Conservation (phyloP, 1,140 invertebrate genomes). For the Cherax quadricarinatus region DNA sequence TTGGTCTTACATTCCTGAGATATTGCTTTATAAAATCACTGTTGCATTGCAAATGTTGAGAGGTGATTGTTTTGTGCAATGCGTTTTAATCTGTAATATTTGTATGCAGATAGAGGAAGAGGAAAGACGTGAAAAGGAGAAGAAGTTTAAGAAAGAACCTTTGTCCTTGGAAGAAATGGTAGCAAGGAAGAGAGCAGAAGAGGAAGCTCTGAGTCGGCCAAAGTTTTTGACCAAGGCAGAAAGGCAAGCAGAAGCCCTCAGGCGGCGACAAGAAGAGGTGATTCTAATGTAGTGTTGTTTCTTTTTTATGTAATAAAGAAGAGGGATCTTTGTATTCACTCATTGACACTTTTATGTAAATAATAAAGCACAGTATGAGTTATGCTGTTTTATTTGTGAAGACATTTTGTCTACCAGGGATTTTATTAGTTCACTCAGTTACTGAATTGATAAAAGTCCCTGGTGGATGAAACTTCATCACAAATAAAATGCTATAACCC, state of each 20-base stretch:
- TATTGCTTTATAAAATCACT: too few species aligned
- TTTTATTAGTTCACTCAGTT: too few species aligned
- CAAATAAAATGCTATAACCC: too few species aligned
- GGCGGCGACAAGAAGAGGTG: constrained; percentile 90
- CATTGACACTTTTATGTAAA: neutral
- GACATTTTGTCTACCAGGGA: too few species aligned
- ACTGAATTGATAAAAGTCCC: too few species aligned
- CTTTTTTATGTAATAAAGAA: neutral
- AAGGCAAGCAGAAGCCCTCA: constrained; percentile 90
- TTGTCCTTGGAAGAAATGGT: constrained; percentile 96
- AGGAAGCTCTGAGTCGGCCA: constrained; percentile 94
- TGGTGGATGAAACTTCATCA: too few species aligned
- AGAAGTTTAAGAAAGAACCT: constrained; percentile 84
- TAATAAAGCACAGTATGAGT: too few species aligned
- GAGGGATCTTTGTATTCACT: neutral
- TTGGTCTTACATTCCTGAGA: too few species aligned
- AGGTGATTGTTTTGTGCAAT: too few species aligned
- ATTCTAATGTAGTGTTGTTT: too few species aligned
- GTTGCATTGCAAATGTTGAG: too few species aligned
- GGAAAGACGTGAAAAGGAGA: constrained; percentile 74
- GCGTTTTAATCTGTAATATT: neutral
- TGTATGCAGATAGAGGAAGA: constrained; percentile 74
- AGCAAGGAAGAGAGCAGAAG: constrained; percentile 97
- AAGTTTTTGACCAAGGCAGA: constrained; percentile 98
- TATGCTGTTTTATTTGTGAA: too few species aligned